phyloP scores from a whole-genome alignment of 2,113 vertebrate genomes.

The Tenebrosternarchus preto region DNA sequence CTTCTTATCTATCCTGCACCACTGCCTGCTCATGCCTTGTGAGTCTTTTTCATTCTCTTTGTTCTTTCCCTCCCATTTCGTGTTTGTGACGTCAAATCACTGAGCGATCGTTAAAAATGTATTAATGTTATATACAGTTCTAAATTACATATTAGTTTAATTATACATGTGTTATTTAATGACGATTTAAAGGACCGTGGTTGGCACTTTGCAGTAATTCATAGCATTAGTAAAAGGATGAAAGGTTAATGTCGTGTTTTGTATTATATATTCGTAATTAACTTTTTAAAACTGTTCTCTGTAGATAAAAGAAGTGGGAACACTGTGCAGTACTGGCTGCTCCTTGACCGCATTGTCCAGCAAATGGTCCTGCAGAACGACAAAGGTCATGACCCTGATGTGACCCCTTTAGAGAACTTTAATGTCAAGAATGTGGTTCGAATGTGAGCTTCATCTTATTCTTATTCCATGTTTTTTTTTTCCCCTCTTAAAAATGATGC shows the following conservation, averaged over 20 bases:
- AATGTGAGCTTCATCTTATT: slow-evolving; percentile 81
- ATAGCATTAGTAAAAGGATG: too few species aligned
- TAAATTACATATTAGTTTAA: too few species aligned
- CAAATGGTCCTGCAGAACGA: slow-evolving; percentile 98
- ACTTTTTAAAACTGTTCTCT: neutral
- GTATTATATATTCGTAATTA: too few species aligned
- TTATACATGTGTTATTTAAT: too few species aligned
- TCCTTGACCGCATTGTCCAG: slow-evolving; percentile 95
- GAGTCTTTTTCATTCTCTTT: slow-evolving; percentile 64
- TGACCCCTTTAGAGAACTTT: slow-evolving; percentile 96
- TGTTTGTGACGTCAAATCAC: neutral
- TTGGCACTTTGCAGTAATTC: too few species aligned
- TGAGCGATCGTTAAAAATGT: too few species aligned
- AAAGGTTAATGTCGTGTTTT: too few species aligned
- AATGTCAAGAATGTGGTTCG: slow-evolving; percentile 98
- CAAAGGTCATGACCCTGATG: slow-evolving; percentile 95
- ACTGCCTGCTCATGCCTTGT: slow-evolving; percentile 99
- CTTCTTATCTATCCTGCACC: slow-evolving; percentile 98
- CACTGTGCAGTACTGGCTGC: slow-evolving; percentile 97
- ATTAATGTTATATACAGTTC: too few species aligned
- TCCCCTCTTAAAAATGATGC: neutral
- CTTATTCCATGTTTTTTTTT: neutral
- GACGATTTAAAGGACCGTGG: too few species aligned
- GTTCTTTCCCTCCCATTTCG: neutral
- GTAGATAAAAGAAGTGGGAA: slow-evolving; percentile 96